A percentile compares a stretch with the other conserved stretches of the same genome.
Conservation (phyloP, 2,113 vertebrate genomes). For the Pangasianodon gigas region DNA sequence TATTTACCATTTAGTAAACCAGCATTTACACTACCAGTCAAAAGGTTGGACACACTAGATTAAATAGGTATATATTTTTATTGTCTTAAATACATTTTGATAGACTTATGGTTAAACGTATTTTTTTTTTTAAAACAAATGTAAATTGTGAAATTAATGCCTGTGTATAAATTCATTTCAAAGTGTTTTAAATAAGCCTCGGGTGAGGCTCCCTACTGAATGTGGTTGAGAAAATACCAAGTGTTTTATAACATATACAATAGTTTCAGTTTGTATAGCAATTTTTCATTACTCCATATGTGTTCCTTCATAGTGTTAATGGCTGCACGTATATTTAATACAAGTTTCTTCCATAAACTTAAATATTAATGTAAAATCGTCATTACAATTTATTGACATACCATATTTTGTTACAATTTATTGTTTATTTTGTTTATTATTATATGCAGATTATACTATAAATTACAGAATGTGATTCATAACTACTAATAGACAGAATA, state of each 20-base stretch:
- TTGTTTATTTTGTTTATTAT: not conserved
- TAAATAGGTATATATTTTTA: not conserved
- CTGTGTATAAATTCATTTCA: not conserved
- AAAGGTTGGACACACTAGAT: not conserved
- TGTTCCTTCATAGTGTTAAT: not conserved
- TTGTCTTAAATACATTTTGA: not conserved
- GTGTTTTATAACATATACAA: not conserved
- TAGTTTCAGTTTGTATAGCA: not conserved
- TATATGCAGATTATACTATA: not conserved
- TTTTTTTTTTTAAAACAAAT: not conserved
- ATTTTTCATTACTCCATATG: not conserved
- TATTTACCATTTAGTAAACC: not conserved
- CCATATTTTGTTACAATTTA: not conserved
- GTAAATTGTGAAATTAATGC: not conserved
- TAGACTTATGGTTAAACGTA: not conserved
- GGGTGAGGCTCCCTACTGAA: not conserved
- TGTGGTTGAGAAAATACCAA: not conserved
- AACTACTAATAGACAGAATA: not conserved
- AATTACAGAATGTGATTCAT: not conserved
- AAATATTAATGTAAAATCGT: not conserved
- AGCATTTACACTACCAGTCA: not conserved
- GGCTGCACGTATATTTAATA: not conserved
- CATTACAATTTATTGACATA: not conserved
- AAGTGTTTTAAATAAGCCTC: not conserved
- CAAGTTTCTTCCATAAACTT: not conserved